phyloP scores from a whole-genome alignment of 1,140 invertebrate genomes.

The Nasonia giraulti region DNA sequence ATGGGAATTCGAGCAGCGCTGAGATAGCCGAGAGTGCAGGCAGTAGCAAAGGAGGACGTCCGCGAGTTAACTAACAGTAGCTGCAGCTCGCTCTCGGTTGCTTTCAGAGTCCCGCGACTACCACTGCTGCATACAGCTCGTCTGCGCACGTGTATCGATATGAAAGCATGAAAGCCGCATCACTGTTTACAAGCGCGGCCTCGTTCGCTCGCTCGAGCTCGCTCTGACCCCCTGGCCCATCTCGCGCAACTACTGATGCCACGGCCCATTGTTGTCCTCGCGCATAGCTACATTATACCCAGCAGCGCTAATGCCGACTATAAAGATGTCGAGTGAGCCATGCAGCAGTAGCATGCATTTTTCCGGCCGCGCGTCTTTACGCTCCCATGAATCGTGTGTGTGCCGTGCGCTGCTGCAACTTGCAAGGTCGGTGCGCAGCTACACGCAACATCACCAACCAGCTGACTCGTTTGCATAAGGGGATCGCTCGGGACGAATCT shows the following conservation, averaged over 20 bases:
- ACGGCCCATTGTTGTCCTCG: constrained; percentile 28
- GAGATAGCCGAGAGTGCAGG: not conserved
- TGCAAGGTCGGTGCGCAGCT: not conserved
- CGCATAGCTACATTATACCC: not conserved
- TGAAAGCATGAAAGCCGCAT: not conserved
- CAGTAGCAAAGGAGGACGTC: constrained; percentile 30
- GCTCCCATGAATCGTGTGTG: constrained; percentile 2
- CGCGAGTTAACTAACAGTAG: constrained; percentile 47
- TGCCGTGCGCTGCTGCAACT: not conserved
- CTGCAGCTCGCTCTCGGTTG: not conserved
- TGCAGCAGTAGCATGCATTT: not conserved
- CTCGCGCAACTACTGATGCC: constrained; percentile 1
- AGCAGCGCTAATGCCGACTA: not conserved
- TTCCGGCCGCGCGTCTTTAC: not conserved
- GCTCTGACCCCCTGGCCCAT: constrained; percentile 19
- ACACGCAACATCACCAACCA: constrained; percentile 1
- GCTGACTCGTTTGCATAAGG: constrained; percentile 31
- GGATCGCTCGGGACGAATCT: constrained; percentile 6
- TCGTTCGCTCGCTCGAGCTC: not conserved
- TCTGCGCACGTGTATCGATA: not conserved
- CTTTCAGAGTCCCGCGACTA: not conserved
- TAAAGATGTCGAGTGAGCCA: constrained; percentile 32
- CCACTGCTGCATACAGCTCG: not conserved
- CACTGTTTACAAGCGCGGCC: constrained; percentile 20
- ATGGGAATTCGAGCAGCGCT: constrained; percentile 30